Percentiles rank a stretch among this genome's conserved stretches.
These are phyloP conservation scores for Vicugna pacos DNA, from an alignment of 2,113 vertebrate species.

Conservation along the genomic window DNA sequence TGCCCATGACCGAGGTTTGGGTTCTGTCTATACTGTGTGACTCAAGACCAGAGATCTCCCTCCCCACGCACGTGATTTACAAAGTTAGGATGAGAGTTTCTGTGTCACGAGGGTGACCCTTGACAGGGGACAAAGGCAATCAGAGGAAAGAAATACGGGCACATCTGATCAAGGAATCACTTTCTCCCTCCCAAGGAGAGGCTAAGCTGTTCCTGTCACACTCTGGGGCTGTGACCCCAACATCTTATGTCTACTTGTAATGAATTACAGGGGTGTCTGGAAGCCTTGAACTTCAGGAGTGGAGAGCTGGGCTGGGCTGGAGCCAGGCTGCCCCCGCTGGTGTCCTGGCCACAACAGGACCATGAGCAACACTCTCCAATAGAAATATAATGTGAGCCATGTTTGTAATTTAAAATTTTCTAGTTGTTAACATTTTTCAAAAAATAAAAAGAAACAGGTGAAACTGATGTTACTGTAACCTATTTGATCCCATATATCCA, in stretches of 20 bases:
- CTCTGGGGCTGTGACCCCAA: not conserved
- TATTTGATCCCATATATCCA: not conserved
- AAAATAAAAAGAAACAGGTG: not conserved
- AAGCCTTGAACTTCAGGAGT: not conserved
- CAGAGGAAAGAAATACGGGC: fast-evolving
- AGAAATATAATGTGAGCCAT: not conserved
- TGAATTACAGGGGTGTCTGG: not conserved
- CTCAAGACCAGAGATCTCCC: not conserved
- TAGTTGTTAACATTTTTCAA: not conserved
- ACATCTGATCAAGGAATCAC: not conserved
- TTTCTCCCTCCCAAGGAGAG: not conserved
- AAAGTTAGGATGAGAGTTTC: not conserved
- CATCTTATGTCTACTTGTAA: not conserved
- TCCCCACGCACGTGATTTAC: not conserved
- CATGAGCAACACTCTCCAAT: fast-evolving
- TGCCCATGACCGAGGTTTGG: not conserved
- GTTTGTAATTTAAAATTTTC: not conserved
- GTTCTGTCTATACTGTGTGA: not conserved
- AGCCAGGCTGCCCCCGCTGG: not conserved
- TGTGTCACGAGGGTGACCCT: not conserved
- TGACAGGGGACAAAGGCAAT: not conserved
- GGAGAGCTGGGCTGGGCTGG: no score
- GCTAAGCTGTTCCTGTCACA: not conserved
- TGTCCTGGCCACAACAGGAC: not conserved
- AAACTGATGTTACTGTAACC: not conserved